Evolutionary conservation across 1,140 invertebrate genomes (phyloP), one percentile per base, ranked within the genome.

Genomic region (Eumaeus atala): DNA sequence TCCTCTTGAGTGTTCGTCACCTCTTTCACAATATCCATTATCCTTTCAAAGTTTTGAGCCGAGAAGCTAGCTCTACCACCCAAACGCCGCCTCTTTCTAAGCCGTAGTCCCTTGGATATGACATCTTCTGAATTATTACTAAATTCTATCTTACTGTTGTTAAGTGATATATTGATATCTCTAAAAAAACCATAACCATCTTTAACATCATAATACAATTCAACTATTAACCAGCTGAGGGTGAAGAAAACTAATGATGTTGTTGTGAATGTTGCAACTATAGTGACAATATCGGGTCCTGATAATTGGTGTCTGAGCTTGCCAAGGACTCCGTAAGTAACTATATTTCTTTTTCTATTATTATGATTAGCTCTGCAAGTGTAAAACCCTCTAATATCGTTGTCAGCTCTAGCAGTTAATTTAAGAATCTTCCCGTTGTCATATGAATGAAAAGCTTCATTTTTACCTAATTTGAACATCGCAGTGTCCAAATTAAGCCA

Each of bases 141-240:
- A 52, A 74, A 79, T 17, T 78, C 69, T n/a, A 70, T 72, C 37
- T 80, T 74, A 4, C 68, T 71, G 35, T 80, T 67, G 52, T 80
- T 60, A 0, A 74, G 72, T 10, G 74, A 62, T 11, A 80, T 58
- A 49, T 83, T 74, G 9, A 65, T 69, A 56, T 86, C 81, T 38
- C 83, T 58, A 58, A 77, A 86, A 64, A 84, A 86, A 0, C 83
- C 83, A 50, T 80, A 78, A 9, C 83, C 83, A 42, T 72, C 66
- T 1, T 72, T 69, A 8, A 84, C 37, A 53, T 86, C 83, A 38
- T 80, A 54, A 12, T 84, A 66, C 35, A 74, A 74, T 67, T 86
- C 80, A 6, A 72, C 56, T 6, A 73, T 52, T 3, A 86, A 64
- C 76, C 78, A 83, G 0, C 40, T 48, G 33, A 86, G 64, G 35